Evolutionary conservation across 2,113 vertebrate species (phyloP).

Genomic region (Corvus hawaiiensis): DNA sequence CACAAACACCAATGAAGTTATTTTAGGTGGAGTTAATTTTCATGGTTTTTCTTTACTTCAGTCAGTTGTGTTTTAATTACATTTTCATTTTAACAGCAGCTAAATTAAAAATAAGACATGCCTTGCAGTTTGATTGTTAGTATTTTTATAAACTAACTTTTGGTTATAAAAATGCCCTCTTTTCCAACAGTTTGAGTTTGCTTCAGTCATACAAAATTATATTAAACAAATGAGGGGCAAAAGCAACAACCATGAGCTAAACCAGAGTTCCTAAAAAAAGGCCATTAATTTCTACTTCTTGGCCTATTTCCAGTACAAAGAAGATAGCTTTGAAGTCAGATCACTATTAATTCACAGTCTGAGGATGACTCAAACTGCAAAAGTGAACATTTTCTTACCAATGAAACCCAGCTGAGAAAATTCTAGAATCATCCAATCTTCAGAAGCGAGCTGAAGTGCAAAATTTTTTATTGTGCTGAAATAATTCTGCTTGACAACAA

Average conservation of each 20-base stretch:
- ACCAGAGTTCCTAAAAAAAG: not conserved
- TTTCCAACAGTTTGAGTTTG: not conserved
- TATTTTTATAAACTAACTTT: not conserved
- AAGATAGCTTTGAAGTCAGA: not conserved
- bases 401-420: constrained; percentile 99
- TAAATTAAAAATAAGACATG: not conserved
- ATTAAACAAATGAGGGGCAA: not conserved
- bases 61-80: not conserved
- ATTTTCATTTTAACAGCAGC: not conserved
- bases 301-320: not conserved
- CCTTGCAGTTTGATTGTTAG: not conserved
- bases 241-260: not conserved
- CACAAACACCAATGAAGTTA: not conserved
- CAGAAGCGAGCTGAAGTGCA: constrained; percentile 93
- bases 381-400: constrained; percentile 75
- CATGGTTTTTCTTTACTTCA: not conserved
- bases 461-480: constrained; percentile 99
- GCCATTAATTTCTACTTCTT: not conserved
- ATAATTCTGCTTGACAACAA: constrained; percentile 98
- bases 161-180: not conserved
- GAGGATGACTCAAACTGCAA: not conserved
- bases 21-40: not conserved
- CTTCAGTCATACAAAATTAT: not conserved
- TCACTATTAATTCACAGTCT: not conserved
- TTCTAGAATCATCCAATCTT: constrained; percentile 99